Evolutionary conservation across 2,888 invertebrate genomes (phyloP), one percentile per base, ranked within the genome.

Genomic region (Brachyptera putata): DNA sequence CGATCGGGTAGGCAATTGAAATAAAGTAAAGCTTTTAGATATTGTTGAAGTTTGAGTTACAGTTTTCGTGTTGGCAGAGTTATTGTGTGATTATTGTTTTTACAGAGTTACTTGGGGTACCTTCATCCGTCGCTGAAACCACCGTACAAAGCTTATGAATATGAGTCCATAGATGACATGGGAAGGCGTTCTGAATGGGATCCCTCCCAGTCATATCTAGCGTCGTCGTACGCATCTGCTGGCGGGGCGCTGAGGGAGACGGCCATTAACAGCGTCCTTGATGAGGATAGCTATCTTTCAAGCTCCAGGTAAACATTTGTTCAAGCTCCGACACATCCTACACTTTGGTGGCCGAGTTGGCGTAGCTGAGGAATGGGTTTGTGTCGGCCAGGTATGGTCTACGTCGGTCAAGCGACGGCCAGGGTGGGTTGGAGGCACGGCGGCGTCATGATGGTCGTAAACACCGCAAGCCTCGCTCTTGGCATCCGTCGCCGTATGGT

Each of bases 401-500:
- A 63, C 66, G 71, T 50, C 66, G 71, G 21, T 70, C 68, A 62
- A 70, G 70, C 63, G 71, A 70, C 61, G 68, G 69, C 48, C 67
- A 57, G 30, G 56, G 59, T 26, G 63, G 57, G 34, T 34, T 68
- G 61, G 67, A 67, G 48, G 56, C 65, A n/a, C 61, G 67, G 57
- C 64, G 70, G 18, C 63, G 71, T 22, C 70, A 70, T 53, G 67
- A 70, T 18, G 58, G 66, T 3, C 64, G 68, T 21, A 70, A 70
- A 58, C 68, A 70, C 59, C 66, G 71, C 16, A 74, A 74, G 58
- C 75, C 77, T 3, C 74, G 77, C 41, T 78, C 78, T 3, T 79
- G 79, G 79, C 77, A 79, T 66, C 77, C 79, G 9, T 78, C 78
- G 5, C 78, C 77, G 5, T 77, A 76, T 64, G 76, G 74, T 56